Evolutionary conservation across 2,113 vertebrate species (phyloP), one percentile per base, ranked within the genome.

Genomic region (Microcebus griseorufus): DNA sequence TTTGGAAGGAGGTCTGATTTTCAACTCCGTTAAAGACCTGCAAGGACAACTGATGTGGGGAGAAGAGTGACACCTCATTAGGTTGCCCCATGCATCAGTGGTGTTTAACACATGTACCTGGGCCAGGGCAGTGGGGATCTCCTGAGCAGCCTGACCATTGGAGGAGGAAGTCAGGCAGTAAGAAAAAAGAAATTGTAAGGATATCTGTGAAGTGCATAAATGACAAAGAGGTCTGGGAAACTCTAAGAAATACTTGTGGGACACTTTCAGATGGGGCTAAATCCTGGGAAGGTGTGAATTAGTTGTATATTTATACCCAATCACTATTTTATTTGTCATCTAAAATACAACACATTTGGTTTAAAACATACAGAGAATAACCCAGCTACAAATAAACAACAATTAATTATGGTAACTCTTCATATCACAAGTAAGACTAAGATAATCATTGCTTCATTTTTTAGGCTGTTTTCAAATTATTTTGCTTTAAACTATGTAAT

Each of bases 31-130:
- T 88, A 23, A 27, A 23, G 12, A 13, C 17, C 12, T 62, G 14
- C 51, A 34, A 62, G 27, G 55, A 58, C 39, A 69, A 3, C 2
- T 51, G 25, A 53, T 8, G 12, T 6, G 17, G 37, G 51, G 18
- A 69, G 20, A 32, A n/a, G 39, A 70, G 25, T 42, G 79, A 8
- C 23, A 27, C 32, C 10, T 60, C 12, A 3, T 23, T 42, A 48
- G 2, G 34, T 25, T 6, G 1, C 34, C 16, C 1, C 1, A 4
- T 22, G 22, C 7, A 18, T 37, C 18, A 0, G 9, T 6, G 5
- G 7, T 17, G 13, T 2, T 67, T 45, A 58, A 22, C 2, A 45
- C 29, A 17, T 2, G 23, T 13, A 37, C 9, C 58, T 0, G 11
- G 55, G 4, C 5, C 39, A 5, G 29, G 16, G 42, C n/a, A 86